A percentile compares a stretch with the other conserved stretches of the same genome.
These are phyloP conservation scores for Mystacornis crossleyi DNA, from an alignment of 2,113 vertebrate species.

Conservation along the genomic window DNA sequence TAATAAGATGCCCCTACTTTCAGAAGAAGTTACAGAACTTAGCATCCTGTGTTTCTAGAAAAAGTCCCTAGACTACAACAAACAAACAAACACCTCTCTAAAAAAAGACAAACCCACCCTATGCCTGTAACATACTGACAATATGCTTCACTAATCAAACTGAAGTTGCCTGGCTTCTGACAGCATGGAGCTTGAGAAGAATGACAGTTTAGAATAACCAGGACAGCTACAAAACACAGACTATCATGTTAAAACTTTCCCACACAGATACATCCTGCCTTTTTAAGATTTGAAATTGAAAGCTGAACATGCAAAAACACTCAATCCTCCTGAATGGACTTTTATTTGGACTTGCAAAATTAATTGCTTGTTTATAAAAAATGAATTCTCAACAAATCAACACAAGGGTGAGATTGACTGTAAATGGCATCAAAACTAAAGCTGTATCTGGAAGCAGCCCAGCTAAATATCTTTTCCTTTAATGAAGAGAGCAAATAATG, in stretches of 20 bases:
- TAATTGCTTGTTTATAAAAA: neutral
- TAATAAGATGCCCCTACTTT: neutral
- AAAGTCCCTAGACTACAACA: neutral
- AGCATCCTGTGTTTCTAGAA: neutral
- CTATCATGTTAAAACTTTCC: neutral
- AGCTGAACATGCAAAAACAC: neutral
- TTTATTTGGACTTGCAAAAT: neutral
- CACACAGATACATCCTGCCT: neutral
- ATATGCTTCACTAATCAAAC: slow-evolving; percentile 43
- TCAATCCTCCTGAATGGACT: neutral
- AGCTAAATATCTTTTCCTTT: neutral
- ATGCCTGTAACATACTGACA: neutral
- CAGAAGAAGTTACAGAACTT: neutral
- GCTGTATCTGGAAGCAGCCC: neutral
- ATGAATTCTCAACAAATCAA: neutral
- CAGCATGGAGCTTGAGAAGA: slow-evolving; percentile 28
- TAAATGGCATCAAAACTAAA: neutral
- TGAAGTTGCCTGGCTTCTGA: slow-evolving; percentile 30
- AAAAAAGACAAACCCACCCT: neutral
- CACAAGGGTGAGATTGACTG: neutral
- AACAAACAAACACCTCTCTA: neutral
- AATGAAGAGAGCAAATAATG: neutral
- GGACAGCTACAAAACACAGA: neutral
- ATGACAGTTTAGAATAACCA: slow-evolving; percentile 16
- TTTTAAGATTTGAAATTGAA: neutral